phyloP scores from a whole-genome alignment of 2,113 vertebrate genomes.

The Glareola pratincola region DNA sequence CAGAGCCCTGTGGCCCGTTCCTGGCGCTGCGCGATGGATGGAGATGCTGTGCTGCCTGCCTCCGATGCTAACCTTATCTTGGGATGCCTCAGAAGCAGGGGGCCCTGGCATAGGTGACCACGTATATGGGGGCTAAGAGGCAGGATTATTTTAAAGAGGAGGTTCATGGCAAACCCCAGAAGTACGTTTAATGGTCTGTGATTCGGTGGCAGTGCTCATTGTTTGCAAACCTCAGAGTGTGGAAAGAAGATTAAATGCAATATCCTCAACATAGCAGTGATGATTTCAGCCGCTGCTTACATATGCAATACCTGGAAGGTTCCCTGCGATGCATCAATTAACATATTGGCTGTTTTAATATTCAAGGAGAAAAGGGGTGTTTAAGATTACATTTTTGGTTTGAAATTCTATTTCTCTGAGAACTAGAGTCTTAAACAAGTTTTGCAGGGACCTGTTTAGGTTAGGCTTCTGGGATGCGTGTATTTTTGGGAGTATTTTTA shows the following conservation, averaged over 20 bases:
- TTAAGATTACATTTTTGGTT: not conserved
- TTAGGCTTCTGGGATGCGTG: not conserved
- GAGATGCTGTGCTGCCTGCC: not conserved
- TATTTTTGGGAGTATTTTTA: not conserved
- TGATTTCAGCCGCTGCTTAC: not conserved
- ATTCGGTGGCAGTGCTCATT: not conserved
- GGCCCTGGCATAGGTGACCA: not conserved
- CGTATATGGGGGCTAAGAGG: not conserved
- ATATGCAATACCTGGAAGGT: not conserved
- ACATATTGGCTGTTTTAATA: not conserved
- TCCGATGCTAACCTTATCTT: not conserved
- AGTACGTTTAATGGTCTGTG: not conserved
- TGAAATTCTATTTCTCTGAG: not conserved
- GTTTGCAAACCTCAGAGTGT: not conserved
- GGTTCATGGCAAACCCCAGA: not conserved
- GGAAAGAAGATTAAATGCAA: not conserved
- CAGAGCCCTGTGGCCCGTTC: not conserved
- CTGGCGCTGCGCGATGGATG: fast-evolving
- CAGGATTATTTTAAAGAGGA: not conserved
- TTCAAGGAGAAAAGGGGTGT: not conserved
- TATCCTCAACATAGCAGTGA: not conserved
- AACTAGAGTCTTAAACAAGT: not conserved
- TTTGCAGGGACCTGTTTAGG: not conserved
- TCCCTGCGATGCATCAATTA: not conserved
- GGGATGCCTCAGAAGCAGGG: not conserved